Conservation (phyloP, 2,888 invertebrate species). For the Microplitis manilae region DNA sequence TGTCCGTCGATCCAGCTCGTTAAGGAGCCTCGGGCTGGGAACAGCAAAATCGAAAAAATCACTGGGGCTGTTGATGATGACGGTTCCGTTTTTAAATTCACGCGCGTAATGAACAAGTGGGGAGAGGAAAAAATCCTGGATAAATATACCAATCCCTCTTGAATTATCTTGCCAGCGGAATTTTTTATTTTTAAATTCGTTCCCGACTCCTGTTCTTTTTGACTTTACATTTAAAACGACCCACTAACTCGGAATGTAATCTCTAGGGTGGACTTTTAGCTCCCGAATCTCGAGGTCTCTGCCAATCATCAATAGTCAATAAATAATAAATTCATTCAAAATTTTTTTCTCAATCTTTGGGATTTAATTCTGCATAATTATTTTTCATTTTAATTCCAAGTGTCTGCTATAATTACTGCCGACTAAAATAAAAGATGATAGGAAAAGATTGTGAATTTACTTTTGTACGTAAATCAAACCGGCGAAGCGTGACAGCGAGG, state of each 20-base stretch:
- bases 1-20: not conserved
- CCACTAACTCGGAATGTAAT: no score
- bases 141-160: not conserved
- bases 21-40: not conserved
- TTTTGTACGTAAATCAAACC: constrained; percentile 54
- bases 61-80: constrained; percentile 1
- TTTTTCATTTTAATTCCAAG: no score
- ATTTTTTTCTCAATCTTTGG: no score
- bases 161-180: not conserved
- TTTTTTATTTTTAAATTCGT: not conserved
- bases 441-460: no score
- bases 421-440: no score
- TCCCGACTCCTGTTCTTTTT: not conserved
- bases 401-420: no score
- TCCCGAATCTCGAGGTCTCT: no score
- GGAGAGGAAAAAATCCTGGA: not conserved
- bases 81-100: constrained; percentile 1
- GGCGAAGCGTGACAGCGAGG: constrained; percentile 55
- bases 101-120: not conserved
- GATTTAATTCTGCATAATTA: no score
- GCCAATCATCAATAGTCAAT: no score
- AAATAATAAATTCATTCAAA: no score
- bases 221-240: not conserved
- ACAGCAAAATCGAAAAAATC: not conserved
- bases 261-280: not conserved